These are phyloP conservation scores for Hypselothyrea guttata DNA, from an alignment of 2,888 invertebrate genomes.

Conservation along the genomic window DNA sequence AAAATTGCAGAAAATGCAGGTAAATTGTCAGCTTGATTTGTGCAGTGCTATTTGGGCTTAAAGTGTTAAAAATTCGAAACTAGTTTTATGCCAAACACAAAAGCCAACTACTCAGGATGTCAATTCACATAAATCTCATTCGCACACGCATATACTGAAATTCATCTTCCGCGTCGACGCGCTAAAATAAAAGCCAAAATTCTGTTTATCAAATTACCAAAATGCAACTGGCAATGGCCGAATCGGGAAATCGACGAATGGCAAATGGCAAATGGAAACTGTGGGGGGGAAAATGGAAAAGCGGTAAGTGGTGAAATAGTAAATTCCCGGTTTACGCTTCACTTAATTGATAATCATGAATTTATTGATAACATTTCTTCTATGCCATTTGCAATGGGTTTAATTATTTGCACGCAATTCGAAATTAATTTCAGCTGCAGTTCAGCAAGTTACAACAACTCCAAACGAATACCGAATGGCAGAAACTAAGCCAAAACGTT, in stretches of 20 bases:
- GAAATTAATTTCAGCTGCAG: constrained; percentile 23
- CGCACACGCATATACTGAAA: constrained; percentile 12
- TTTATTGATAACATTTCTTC: constrained; percentile 64
- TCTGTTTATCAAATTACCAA: constrained; percentile 33
- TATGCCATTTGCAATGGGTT: constrained; percentile 42
- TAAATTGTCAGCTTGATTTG: no score
- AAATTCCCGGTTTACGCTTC: constrained; percentile 60
- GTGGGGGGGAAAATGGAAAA: not conserved
- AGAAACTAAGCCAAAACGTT: not conserved
- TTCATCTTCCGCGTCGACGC: constrained; percentile 60
- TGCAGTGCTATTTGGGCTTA: not conserved
- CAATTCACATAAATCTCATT: constrained; percentile 49
- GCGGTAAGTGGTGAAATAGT: constrained; percentile 11
- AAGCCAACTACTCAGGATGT: constrained; percentile 28
- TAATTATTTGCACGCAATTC: constrained; percentile 15
- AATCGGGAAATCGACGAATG: constrained; percentile 7
- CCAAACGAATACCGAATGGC: not conserved
- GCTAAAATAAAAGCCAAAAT: constrained; percentile 56
- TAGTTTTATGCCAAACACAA: constrained; percentile 10
- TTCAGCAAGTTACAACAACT: not conserved
- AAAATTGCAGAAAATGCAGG: constrained; percentile 3
- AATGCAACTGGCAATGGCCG: constrained; percentile 26
- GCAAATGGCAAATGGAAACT: constrained; percentile 14
- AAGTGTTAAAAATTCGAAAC: not conserved
- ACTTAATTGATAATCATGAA: constrained; percentile 66